A percentile compares a stretch with the other conserved stretches of the same genome.
Conservation (phyloP, 2,888 invertebrate genomes). For the Caenorhabditis uteleia region DNA sequence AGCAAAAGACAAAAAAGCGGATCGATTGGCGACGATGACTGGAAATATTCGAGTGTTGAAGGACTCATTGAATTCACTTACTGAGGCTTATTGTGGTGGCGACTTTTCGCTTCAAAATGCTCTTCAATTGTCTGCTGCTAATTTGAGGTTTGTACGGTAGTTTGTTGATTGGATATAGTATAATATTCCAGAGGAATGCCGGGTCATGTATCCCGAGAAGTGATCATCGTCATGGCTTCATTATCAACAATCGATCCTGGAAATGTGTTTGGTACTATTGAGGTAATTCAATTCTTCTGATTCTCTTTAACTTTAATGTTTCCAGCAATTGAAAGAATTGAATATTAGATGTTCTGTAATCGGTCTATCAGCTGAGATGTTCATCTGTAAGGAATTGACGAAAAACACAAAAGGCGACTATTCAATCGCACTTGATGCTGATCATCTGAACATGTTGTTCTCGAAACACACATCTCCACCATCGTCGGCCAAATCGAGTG, state of each 20-base stretch:
- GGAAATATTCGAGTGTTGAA: constrained; percentile 72
- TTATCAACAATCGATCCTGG: constrained; percentile 95
- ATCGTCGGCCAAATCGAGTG: constrained; percentile 40
- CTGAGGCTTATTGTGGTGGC: constrained; percentile 80
- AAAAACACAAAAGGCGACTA: constrained; percentile 80
- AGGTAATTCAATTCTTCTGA: constrained; percentile 75
- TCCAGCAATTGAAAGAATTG: constrained; percentile 76
- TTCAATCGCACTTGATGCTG: constrained; percentile 84
- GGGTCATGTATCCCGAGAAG: constrained; percentile 90
- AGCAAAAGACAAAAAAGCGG: constrained; percentile 90
- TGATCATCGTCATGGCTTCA: constrained; percentile 88
- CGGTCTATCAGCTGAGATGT: constrained; percentile 91
- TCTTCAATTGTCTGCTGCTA: constrained; percentile 84
- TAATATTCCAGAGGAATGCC: constrained; percentile 78
- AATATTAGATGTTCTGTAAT: constrained; percentile 92
- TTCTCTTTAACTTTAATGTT: constrained; percentile 12
- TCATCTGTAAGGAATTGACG: constrained; percentile 85
- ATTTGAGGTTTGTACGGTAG: constrained; percentile 76
- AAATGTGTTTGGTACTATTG: constrained; percentile 85
- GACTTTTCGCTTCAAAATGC: constrained; percentile 97
- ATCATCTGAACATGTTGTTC: constrained; percentile 76
- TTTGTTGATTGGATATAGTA: not conserved
- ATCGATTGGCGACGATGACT: constrained; percentile 87
- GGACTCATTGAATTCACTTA: constrained; percentile 71
- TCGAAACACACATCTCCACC: constrained; percentile 72